Base-by-base conservation (phyloP, 2,113 vertebrate genomes). In the Tamias sibiricus region DNA sequence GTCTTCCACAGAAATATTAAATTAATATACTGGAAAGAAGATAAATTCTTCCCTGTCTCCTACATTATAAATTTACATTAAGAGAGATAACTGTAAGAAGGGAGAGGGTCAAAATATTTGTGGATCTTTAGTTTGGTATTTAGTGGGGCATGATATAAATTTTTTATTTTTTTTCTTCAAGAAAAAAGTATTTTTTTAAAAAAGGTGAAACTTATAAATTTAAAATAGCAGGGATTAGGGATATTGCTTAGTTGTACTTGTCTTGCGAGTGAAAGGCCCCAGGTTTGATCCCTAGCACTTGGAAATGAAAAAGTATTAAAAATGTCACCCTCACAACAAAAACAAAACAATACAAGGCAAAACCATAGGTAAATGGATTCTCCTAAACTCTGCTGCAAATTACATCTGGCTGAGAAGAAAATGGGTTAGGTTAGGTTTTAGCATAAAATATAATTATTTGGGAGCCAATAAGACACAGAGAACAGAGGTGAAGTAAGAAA, bases 341-440 rank as follows among this genome's bases (percentile, higher is more conserved):
- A 62, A 59, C 59, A 66, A 76, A 80, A 82, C 66, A 80, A 84
- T 75, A 80, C 30, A 66, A 76, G 85, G 69, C 24, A 80, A 95
- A 97, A 71, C 32, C 11, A 24, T 26, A 88, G 68, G 30, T 59
- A 94, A 87, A 28, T 84, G 37, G 20, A 62, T 69, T 95, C 93
- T 94, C 92, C 49, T 84, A 87, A 95, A 94, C 64, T 84, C 71
- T 94, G 64, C 24, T 72, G 96, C 40, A 87, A 90, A 76, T 92
- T 35, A 66, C 4, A 74, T 71, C 13, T 94, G 69, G 7, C 59
- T 91, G 49, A 92, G 81, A 94, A 96, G 47, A 68, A 83, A 94
- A 71, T 72, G 42, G 52, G 72, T 49, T 49, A 49, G 13, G 47
- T 82, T 54, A 92, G 40, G 2, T 83, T 97, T 85, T 91, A 87